These are phyloP conservation scores for Spongia lamella DNA, from an alignment of 37 sponge, comb jelly and placozoan species.

Conservation along the genomic window DNA sequence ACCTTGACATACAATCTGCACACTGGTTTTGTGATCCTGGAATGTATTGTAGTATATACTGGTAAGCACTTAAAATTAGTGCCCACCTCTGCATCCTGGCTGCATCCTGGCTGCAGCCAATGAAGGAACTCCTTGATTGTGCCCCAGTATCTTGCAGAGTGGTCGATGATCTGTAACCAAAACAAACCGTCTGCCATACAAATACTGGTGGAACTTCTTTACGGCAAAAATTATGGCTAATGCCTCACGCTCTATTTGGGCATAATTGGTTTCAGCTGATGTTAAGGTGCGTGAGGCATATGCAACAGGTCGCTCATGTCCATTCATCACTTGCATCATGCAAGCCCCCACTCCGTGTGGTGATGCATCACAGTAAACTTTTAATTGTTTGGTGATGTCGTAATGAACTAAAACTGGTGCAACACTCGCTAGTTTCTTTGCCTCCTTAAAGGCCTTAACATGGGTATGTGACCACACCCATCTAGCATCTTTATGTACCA, in stretches of 20 bases:
- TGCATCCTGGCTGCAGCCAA: too few species aligned
- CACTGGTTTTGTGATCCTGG: background rate
- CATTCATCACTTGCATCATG: background rate
- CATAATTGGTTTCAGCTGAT: background rate
- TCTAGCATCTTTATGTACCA: background rate
- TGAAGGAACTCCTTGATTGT: too few species aligned
- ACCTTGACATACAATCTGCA: too few species aligned
- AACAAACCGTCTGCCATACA: constrained; percentile 1
- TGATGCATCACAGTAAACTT: constrained; percentile 6
- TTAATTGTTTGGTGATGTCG: background rate
- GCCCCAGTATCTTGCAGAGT: background rate
- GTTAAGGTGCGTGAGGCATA: background rate
- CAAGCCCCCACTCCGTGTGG: constrained; percentile 1
- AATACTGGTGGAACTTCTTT: background rate
- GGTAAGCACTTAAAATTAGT: too few species aligned
- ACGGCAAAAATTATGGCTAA: constrained; percentile 4
- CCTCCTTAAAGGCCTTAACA: background rate
- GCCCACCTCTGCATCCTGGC: too few species aligned
- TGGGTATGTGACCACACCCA: background rate
- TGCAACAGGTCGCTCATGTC: constrained; percentile 4
- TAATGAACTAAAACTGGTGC: background rate
- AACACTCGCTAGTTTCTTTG: background rate
- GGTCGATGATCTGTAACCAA: constrained; percentile 1
- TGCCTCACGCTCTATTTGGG: background rate
- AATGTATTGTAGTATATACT: too few species aligned